phyloP scores from a whole-genome alignment of 2,113 vertebrate genomes.

The Cavia porcellus region DNA sequence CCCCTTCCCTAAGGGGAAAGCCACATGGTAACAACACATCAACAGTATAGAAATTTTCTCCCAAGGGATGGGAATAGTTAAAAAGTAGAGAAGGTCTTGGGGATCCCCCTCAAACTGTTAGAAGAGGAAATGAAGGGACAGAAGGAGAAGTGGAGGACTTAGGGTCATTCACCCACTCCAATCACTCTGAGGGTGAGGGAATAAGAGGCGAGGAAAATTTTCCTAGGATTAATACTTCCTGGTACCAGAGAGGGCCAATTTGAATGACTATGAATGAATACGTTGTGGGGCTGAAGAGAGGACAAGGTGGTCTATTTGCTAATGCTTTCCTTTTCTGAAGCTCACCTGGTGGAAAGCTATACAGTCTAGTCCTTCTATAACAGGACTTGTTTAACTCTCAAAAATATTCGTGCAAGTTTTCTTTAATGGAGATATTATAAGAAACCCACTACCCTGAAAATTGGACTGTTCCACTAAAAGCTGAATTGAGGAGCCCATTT shows the following conservation, averaged over 20 bases:
- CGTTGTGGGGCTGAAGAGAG: fast-evolving
- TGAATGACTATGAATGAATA: background rate
- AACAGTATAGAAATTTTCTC: background rate
- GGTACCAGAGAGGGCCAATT: background rate
- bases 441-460: background rate
- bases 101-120: background rate
- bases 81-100: background rate
- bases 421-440: background rate
- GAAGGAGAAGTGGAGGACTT: constrained; percentile 2
- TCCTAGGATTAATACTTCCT: background rate
- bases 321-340: background rate
- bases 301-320: background rate
- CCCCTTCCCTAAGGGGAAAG: background rate
- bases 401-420: background rate
- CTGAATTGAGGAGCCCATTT: background rate
- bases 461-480: background rate
- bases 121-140: constrained; percentile 13
- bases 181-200: fast-evolving
- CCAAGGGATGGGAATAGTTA: background rate
- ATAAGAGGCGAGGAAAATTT: background rate
- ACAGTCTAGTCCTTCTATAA: background rate
- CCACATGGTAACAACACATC: background rate
- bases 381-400: background rate
- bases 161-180: too few species aligned
- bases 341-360: background rate